Evolutionary conservation across 1,140 invertebrate genomes (phyloP), one percentile per base, ranked within the genome.

Genomic region (Condylostylus longicornis): DNA sequence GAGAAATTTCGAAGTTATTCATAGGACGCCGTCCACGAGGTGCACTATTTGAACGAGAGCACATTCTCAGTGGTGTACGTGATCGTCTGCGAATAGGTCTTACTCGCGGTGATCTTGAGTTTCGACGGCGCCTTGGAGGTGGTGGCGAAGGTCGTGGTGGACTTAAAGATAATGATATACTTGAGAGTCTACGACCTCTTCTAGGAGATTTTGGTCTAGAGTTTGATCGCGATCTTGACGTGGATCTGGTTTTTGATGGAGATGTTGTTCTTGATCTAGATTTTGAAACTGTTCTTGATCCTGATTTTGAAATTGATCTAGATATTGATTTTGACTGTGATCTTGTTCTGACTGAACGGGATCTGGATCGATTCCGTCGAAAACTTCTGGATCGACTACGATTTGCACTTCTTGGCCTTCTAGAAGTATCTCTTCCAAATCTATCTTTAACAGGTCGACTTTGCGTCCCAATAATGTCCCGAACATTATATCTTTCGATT

Each of bases 401-500:
- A 34, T 4, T 49, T 18, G 13, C 18, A n/a, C 53, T 52, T 12
- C 65, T 53, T 13, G 48, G 43, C 5, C 46, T 60, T 12, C 68
- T 62, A 3, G 61, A 62, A 18, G 68, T 68, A 56, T 85, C 82
- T n/a, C 81, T 64, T 0, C 82, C 82, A 62, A 83, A 86, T 20
- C 78, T 72, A 55, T 86, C 82, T 58, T 79, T 82, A 19, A 55
- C 57, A 14, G 68, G 60, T n/a, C 71, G 66, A 6, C 42, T 47
- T 33, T 69, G 62, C 1, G 73, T 71, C 41, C 78, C 79, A 10
- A 88, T 76, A 21, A 86, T 63, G 41, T 77, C 75, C 14, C 83
- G 65, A 0, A 87, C 82, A 63, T 86, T 77, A 49, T 88, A 86
- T 10, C 82, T 67, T 42, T 81, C 79, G 17, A 87, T 62, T 44